A percentile compares a stretch with the other conserved stretches of the same genome.
These are phyloP conservation scores for Aphodius granarius DNA, from an alignment of 2,888 invertebrate genomes.

Conservation along the genomic window DNA sequence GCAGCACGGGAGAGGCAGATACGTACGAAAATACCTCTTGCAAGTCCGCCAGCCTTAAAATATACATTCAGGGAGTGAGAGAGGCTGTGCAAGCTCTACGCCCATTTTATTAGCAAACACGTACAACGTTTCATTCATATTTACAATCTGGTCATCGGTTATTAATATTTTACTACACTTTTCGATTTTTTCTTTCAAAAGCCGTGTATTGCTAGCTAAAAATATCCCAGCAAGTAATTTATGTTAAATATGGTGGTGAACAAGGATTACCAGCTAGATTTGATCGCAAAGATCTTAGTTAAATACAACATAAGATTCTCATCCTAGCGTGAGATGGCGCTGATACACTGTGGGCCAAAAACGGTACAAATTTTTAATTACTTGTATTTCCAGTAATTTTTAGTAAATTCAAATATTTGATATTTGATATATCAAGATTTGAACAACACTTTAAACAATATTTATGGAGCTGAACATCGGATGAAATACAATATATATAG, in stretches of 20 bases:
- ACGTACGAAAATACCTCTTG: constrained; percentile 23
- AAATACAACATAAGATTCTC: too few relatives aligned
- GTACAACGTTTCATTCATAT: constrained; percentile 24
- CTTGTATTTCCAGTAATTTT: too few relatives aligned
- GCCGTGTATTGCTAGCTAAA: not conserved
- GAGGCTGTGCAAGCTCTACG: not conserved
- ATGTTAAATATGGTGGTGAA: too few relatives aligned
- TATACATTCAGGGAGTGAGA: constrained; percentile 16
- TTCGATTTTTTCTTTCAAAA: not conserved
- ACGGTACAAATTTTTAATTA: too few relatives aligned
- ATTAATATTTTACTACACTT: not conserved
- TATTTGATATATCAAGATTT: too few relatives aligned
- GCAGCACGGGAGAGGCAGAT: constrained; percentile 20
- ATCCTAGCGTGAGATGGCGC: too few relatives aligned
- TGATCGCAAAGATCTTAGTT: too few relatives aligned
- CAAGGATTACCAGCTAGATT: too few relatives aligned
- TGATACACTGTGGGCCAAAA: too few relatives aligned
- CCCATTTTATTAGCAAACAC: not conserved
- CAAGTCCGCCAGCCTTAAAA: constrained; percentile 20
- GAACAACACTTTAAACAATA: too few relatives aligned
- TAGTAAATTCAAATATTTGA: too few relatives aligned
- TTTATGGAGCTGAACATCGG: too few relatives aligned
- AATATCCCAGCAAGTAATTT: not conserved
- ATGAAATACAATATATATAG: not conserved
- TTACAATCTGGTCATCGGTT: not conserved